These are phyloP conservation scores for Elephantulus edwardii DNA, from an alignment of 2,113 vertebrate species.

Conservation along the genomic window DNA sequence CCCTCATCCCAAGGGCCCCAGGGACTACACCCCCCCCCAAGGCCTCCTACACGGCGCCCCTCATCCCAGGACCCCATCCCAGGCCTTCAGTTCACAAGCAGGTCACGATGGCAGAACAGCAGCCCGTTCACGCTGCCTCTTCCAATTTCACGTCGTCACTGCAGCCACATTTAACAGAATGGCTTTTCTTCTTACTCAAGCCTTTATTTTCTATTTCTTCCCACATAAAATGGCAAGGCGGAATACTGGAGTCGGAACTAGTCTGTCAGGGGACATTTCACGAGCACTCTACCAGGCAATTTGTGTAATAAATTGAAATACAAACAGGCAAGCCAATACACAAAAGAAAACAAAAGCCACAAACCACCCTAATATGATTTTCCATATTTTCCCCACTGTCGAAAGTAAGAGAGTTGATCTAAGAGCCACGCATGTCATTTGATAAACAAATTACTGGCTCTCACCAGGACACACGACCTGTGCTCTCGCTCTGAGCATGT, in stretches of 20 bases:
- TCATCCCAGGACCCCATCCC: not conserved
- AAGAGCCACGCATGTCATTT: not conserved
- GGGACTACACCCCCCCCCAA: too few species aligned
- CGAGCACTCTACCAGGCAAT: not conserved
- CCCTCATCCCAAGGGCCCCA: too few species aligned
- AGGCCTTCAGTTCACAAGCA: not conserved
- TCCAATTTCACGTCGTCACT: not conserved
- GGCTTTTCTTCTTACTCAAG: not conserved
- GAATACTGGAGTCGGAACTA: not conserved
- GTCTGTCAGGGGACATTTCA: not conserved
- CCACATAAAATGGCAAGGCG: conserved; percentile 28
- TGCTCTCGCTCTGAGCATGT: not conserved
- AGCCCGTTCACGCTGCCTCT: not conserved
- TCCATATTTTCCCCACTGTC: not conserved
- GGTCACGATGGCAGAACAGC: not conserved
- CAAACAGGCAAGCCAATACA: not conserved
- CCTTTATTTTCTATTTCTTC: conserved; percentile 15
- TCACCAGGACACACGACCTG: not conserved
- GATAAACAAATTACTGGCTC: conserved; percentile 1
- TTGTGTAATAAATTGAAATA: not conserved
- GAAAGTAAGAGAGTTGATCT: not conserved
- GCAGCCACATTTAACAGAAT: not conserved
- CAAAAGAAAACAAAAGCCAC: not conserved
- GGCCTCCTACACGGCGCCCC: too few species aligned
- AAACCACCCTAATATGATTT: not conserved